Evolutionary conservation across 2,888 invertebrate genomes (phyloP).

Genomic region (Temnothorax unifasciatus): DNA sequence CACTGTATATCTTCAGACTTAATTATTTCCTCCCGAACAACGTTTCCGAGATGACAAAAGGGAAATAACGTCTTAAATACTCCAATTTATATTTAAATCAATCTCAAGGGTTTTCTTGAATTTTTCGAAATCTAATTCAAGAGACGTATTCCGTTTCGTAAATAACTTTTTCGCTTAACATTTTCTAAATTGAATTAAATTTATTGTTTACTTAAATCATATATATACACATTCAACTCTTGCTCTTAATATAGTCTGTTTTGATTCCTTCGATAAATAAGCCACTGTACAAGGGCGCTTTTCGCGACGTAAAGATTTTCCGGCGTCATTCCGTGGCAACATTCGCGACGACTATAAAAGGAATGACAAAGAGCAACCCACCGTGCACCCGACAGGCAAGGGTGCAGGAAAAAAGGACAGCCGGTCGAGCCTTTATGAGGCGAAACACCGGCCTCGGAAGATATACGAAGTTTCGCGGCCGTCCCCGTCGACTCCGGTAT

Average conservation of each 20-base stretch:
- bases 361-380: constrained; percentile 30
- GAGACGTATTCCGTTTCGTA: neutral
- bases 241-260: neutral
- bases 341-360: constrained; percentile 36
- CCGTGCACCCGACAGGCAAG: constrained; percentile 30
- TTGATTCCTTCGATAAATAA: constrained; percentile 39
- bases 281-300: neutral
- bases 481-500: constrained; percentile 56
- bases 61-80: neutral
- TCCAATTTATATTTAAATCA: constrained; percentile 26
- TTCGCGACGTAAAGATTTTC: constrained; percentile 18
- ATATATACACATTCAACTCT: neutral
- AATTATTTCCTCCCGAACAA: neutral
- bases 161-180: neutral
- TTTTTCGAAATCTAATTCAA: neutral
- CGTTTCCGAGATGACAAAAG: neutral
- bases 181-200: neutral
- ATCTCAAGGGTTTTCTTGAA: neutral
- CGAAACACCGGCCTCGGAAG: constrained; percentile 59
- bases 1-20: neutral
- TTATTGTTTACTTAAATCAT: neutral
- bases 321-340: constrained; percentile 18
- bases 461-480: constrained; percentile 63
- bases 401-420: constrained; percentile 35
- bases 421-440: constrained; percentile 61